These are phyloP conservation scores for Rhinatrema bivittatum DNA, from an alignment of 2,797 vertebrate genomes.

Conservation along the genomic window DNA sequence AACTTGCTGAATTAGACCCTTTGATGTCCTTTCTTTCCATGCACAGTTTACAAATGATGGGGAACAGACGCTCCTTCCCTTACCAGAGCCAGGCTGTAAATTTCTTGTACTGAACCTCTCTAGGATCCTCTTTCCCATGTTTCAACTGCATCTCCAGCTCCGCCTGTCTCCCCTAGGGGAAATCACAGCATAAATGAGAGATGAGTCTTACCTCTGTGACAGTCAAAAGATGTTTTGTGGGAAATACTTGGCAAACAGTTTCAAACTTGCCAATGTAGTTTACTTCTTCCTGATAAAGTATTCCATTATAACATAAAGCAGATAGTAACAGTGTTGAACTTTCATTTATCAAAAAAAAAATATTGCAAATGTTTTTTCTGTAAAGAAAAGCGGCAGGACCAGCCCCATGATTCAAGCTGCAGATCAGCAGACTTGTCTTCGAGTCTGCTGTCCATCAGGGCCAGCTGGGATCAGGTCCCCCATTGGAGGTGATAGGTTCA, in stretches of 20 bases:
- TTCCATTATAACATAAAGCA: not conserved
- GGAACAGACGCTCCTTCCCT: constrained; percentile 21
- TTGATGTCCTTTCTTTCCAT: constrained; percentile 1
- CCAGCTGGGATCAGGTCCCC: too few species aligned
- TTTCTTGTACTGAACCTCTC: constrained; percentile 79
- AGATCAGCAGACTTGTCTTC: too few species aligned
- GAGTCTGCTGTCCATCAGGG: too few species aligned
- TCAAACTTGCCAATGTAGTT: not conserved
- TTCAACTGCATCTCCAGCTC: constrained; percentile 86
- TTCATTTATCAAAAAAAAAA: too few species aligned
- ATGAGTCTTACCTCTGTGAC: not conserved
- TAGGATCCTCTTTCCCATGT: constrained; percentile 68
- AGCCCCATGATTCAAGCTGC: too few species aligned
- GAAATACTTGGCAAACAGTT: constrained; percentile 7
- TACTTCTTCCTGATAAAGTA: not conserved
- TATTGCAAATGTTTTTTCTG: too few species aligned
- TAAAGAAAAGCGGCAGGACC: too few species aligned
- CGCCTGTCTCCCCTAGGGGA: constrained; percentile 75
- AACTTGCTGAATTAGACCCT: not conserved
- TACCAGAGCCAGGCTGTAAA: constrained; percentile 91
- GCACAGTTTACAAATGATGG: not conserved
- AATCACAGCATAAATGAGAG: constrained; percentile 26
- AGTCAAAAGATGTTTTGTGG: constrained; percentile 1
- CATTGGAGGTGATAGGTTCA: too few species aligned
- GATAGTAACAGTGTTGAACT: too few species aligned